These are phyloP conservation scores for Menura novaehollandiae DNA, from an alignment of 2,113 vertebrate genomes.

Conservation along the genomic window DNA sequence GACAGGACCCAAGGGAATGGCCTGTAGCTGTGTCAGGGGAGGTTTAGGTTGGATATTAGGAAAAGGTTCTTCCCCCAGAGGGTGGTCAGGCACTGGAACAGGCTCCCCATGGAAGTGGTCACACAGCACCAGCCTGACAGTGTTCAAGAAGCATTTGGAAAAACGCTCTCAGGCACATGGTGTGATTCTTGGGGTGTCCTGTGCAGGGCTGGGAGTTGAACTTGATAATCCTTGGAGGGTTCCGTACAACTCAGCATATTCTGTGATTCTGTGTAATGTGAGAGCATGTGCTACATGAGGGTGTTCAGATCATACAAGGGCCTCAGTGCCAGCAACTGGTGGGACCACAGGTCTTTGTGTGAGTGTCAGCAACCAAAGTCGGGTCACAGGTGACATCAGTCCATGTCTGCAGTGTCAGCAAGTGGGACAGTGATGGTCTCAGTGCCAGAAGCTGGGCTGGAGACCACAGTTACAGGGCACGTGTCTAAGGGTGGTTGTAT, in stretches of 20 bases:
- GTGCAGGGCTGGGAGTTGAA: neutral
- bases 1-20: fast-evolving
- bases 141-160: fast-evolving
- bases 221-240: too few species aligned
- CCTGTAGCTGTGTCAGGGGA: neutral
- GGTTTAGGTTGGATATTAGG: fast-evolving
- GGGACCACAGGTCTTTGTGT: too few species aligned
- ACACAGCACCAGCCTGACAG: neutral
- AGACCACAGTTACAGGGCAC: too few species aligned
- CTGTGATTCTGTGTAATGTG: neutral
- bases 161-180: fast-evolving
- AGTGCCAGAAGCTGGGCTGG: neutral
- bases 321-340: neutral
- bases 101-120: neutral
- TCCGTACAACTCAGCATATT: neutral
- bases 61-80: neutral
- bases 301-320: too few species aligned
- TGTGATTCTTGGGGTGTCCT: neutral
- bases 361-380: neutral
- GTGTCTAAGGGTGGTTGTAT: too few species aligned
- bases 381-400: neutral
- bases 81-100: neutral
- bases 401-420: neutral
- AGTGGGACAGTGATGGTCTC: neutral
- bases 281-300: neutral